These are phyloP conservation scores for Panzeria rudis DNA, from an alignment of 2,888 invertebrate species.

Conservation along the genomic window DNA sequence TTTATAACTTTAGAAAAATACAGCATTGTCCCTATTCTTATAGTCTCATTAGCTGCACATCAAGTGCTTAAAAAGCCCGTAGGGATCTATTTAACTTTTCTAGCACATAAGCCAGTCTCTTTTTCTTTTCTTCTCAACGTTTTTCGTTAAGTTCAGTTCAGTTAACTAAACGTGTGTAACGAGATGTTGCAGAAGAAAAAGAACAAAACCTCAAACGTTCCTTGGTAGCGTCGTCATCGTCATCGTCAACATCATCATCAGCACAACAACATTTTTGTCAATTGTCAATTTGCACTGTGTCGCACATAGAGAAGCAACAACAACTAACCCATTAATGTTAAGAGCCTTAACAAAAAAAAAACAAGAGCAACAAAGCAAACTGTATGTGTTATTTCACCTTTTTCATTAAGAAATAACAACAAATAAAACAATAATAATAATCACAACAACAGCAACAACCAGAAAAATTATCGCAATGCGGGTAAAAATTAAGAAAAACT, in stretches of 20 bases:
- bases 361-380: constrained; percentile 51
- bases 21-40: constrained; percentile 74
- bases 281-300: constrained; percentile 73
- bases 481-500: constrained; percentile 69
- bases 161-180: constrained; percentile 67
- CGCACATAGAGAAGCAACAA: constrained; percentile 54
- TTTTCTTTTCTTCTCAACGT: no score
- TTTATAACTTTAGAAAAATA: constrained; percentile 57
- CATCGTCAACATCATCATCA: constrained; percentile 12
- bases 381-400: constrained; percentile 68
- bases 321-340: constrained; percentile 63
- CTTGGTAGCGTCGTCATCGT: constrained; percentile 27
- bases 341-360: constrained; percentile 55
- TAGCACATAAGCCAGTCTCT: constrained; percentile 71
- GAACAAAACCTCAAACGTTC: constrained; percentile 57
- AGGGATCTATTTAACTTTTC: constrained; percentile 80
- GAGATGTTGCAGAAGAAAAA: constrained; percentile 55
- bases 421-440: constrained; percentile 38
- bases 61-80: constrained; percentile 79
- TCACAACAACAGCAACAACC: constrained; percentile 27
- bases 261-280: constrained; percentile 60
- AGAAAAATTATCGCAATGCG: constrained; percentile 71
- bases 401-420: constrained; percentile 64
- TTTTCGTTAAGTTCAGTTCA: no score
- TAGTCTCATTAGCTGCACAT: constrained; percentile 80